Base-by-base conservation (phyloP, 2,113 vertebrate species). In the Merops nubicus region DNA sequence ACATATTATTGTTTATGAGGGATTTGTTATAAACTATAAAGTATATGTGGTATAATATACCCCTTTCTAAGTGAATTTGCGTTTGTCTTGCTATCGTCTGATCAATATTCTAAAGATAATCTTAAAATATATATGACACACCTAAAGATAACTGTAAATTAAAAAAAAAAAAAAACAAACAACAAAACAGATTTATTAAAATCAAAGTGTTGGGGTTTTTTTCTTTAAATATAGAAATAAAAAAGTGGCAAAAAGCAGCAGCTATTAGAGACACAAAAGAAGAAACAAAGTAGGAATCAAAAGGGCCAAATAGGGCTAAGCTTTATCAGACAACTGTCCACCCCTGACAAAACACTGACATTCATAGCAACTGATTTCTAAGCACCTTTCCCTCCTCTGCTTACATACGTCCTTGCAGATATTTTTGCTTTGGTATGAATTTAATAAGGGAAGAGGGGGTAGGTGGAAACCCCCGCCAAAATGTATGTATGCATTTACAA, bases 131-230 rank as follows among this genome's bases (percentile, higher is more conserved):
- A 18, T 21, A 22, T 11, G 40, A 10, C 4, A 53, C 2, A 64
- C 13, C 7, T 77, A 28, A 25, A 75, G 5, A 36, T 40, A 74
- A 57, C 2, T 2, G 11, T 47, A 70, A 31, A n/a, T 36, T 68
- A n/a, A 67, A 45, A 64, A 42, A 20, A 8, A 60, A 56, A 33
- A 42, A 9, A 15, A 36, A 36, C 11, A 31, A 50, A 33, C 34
- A 9, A 8, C 31, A n/a, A 7, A 62, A 8, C 12, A 60, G 16
- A 53, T 83, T 79, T 63, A 12, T 56, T 59, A 42, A 68, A 79
- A 63, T 34, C 5, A 51, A 33, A 59, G 12, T 26, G 4, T 3
- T 76, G 2, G 0, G 0, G 0, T 62, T 21, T 62, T 23, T 56
- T 56, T 74, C 60, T 57, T 63, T 62, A 36, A 38, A 73, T 34